Percentiles rank a stretch among this genome's conserved stretches.
phyloP scores from a whole-genome alignment of 2,888 invertebrate genomes.

The Trichogramma evanescens region DNA sequence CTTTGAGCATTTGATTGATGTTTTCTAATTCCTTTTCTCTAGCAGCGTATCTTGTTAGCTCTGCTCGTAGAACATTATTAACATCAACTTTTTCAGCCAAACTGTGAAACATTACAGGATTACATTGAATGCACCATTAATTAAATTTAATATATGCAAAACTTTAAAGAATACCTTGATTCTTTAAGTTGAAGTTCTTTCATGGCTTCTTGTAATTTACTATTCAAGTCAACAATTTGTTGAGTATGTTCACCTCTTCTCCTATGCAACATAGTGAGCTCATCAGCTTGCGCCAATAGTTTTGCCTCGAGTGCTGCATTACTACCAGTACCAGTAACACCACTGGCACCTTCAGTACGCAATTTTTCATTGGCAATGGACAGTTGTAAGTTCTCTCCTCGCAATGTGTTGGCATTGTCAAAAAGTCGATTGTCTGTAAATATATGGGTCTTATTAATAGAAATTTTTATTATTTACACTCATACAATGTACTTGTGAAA shows the following conservation, averaged over 20 bases:
- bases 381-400: conserved; percentile 77
- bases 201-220: conserved; percentile 76
- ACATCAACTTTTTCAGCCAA: conserved; percentile 62
- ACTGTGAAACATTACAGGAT: conserved; percentile 43
- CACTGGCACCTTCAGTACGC: conserved; percentile 53
- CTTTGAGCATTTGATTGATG: conserved; percentile 79
- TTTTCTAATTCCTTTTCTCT: conserved; percentile 71
- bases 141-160: not conserved
- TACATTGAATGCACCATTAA: not conserved
- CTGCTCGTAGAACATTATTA: conserved; percentile 63
- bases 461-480: too few relatives aligned
- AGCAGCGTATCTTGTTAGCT: conserved; percentile 65
- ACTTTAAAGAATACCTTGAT: conserved; percentile 51
- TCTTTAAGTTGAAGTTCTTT: conserved; percentile 69
- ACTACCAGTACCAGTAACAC: conserved; percentile 51
- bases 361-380: conserved; percentile 80
- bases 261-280: conserved; percentile 82
- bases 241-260: conserved; percentile 89
- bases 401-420: conserved; percentile 73
- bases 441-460: conserved; percentile 11
- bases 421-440: conserved; percentile 77
- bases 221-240: conserved; percentile 84
- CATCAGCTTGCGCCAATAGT: conserved; percentile 80
- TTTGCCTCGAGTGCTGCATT: conserved; percentile 79
- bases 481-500: too few relatives aligned